Conservation (phyloP, 2,113 vertebrate species). For the Melanotaenia duboulayi region DNA sequence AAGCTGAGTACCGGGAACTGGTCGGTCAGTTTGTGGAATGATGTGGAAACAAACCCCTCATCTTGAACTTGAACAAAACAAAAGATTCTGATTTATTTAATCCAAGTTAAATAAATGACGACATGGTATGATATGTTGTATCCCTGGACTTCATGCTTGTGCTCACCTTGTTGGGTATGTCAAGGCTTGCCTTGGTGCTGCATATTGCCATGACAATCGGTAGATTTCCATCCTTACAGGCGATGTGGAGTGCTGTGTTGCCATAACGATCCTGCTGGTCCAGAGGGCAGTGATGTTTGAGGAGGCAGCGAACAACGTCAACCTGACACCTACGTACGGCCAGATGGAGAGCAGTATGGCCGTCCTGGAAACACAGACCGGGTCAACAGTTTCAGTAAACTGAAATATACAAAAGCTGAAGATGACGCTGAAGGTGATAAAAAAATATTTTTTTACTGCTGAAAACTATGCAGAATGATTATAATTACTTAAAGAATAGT, state of each 20-base stretch:
- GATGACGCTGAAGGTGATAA: too few relatives aligned
- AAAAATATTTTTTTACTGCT: too few relatives aligned
- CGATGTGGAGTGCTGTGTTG: conserved; percentile 93
- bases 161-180: conserved; percentile 92
- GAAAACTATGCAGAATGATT: too few relatives aligned
- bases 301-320: conserved; percentile 93
- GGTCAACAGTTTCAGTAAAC: too few relatives aligned
- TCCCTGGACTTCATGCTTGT: not conserved
- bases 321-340: conserved; percentile 94
- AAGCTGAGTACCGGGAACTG: too few relatives aligned
- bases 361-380: conserved; percentile 84
- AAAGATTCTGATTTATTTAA: too few relatives aligned
- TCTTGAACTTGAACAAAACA: too few relatives aligned
- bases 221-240: conserved; percentile 95
- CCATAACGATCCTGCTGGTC: conserved; percentile 96
- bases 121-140: not conserved
- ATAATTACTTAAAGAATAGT: too few relatives aligned
- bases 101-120: too few relatives aligned
- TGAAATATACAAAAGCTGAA: too few relatives aligned
- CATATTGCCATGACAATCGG: conserved; percentile 89
- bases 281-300: conserved; percentile 85
- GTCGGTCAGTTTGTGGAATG: too few relatives aligned
- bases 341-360: conserved; percentile 95
- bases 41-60: too few relatives aligned
- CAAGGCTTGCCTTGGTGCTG: conserved; percentile 86